phyloP scores from a whole-genome alignment of 2,113 vertebrate species.

The Rhinoderma darwinii region DNA sequence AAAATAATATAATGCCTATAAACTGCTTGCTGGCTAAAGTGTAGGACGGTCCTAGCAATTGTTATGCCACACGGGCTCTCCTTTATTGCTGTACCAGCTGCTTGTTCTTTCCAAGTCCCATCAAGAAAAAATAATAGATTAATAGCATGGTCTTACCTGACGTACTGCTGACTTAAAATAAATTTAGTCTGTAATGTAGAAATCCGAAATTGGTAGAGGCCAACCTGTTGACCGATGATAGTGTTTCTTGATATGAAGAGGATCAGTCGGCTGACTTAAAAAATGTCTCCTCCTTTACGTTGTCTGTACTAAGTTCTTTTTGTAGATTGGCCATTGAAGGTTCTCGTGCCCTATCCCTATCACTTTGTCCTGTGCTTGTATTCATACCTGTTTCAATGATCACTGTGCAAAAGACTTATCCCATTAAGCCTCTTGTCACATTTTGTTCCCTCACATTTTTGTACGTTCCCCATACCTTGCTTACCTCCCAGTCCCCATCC shows the following conservation, averaged over 20 bases:
- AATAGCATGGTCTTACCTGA: background rate
- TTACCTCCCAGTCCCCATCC: conserved; percentile 28
- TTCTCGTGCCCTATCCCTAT: background rate
- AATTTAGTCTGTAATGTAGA: background rate
- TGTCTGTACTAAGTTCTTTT: background rate
- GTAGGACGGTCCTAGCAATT: too few species aligned
- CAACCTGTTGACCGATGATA: background rate
- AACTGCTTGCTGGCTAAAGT: too few species aligned
- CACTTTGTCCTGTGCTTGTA: background rate
- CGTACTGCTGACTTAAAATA: background rate
- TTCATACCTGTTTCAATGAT: background rate
- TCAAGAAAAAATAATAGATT: background rate
- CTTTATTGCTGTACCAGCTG: background rate
- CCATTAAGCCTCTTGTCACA: background rate
- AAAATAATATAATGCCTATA: too few species aligned
- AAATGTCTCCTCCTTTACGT: background rate
- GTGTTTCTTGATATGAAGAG: background rate
- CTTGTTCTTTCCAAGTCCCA: background rate
- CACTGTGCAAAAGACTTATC: background rate
- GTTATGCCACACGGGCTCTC: too few species aligned
- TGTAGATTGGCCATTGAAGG: background rate
- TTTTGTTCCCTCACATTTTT: background rate
- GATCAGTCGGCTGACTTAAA: background rate
- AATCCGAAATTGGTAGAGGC: background rate
- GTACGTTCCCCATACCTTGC: background rate